A percentile compares a stretch with the other conserved stretches of the same genome.
Conservation (phyloP, 2,797 vertebrate genomes). For the Microchirus variegatus region DNA sequence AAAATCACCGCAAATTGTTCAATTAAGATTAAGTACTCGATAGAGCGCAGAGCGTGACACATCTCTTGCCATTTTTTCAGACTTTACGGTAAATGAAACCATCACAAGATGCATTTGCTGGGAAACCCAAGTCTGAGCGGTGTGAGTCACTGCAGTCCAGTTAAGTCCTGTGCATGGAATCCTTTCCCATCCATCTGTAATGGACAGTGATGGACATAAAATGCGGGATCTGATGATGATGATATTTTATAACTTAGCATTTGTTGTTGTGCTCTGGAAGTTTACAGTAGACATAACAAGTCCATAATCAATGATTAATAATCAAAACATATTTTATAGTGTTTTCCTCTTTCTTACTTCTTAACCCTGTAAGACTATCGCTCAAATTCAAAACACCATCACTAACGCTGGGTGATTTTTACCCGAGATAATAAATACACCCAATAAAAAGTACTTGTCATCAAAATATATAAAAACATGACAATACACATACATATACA, state of each 20-base stretch:
- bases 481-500: too few relatives aligned
- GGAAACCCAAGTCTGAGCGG: conserved; percentile 34
- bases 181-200: conserved; percentile 41
- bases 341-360: too few relatives aligned
- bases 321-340: too few relatives aligned
- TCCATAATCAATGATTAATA: too few relatives aligned
- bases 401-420: too few relatives aligned
- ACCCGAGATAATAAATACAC: too few relatives aligned
- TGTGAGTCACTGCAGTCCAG: conserved; percentile 58
- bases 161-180: conserved; percentile 23
- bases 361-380: too few relatives aligned
- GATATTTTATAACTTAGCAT: conserved; percentile 14
- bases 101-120: conserved; percentile 38
- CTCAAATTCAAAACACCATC: too few relatives aligned
- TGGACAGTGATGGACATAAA: conserved; percentile 47
- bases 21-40: conserved; percentile 41
- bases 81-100: conserved; percentile 49
- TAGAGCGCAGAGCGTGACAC: conserved; percentile 33
- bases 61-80: conserved; percentile 34
- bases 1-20: conserved; percentile 26
- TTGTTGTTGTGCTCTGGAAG: too few relatives aligned
- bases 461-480: too few relatives aligned
- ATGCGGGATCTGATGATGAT: conserved; percentile 36
- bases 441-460: too few relatives aligned
- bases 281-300: too few relatives aligned